Evolutionary conservation across 1,140 invertebrate species (phyloP), one percentile per base, ranked within the genome.

Genomic region (Vanessa atalanta): DNA sequence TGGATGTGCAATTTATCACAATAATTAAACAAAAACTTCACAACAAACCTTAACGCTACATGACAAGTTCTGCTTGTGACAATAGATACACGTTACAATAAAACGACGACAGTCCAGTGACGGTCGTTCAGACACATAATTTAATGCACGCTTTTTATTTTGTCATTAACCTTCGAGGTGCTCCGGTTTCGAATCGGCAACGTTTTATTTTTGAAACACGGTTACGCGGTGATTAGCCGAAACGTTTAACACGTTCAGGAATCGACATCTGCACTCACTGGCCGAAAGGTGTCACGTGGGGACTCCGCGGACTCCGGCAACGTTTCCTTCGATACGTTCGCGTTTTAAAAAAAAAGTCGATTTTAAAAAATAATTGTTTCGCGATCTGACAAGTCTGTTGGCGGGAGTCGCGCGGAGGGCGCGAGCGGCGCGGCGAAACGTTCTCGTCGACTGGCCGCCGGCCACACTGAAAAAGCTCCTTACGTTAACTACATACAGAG

Each of bases 161-260:
- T 91, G 88, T 91, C 89, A 91, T 91, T 90, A 90, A 90, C 89
- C 89, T 91, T 91, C 88, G 85, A 82, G 87, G 85, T 90, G 89
- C 89, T 91, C 89, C 87, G 89, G 87, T 89, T 91, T 87, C 86
- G 86, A 88, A 88, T 89, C 85, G 83, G 83, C 88, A 88, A 88
- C 87, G 88, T 87, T 91, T 91, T 91, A 91, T 91, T 91, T 91
- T 91, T 89, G 89, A 90, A 90, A 87, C 88, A 87, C 88, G 88
- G 88, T 88, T 88, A 90, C 88, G 85, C 82, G 82, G 82, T 83
- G 83, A 84, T 85, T 85, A 83, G 83, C 84, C 72, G 63, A 70
- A 83, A 79, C 81, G 83, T 83, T 80, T 77, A 81, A 85, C 83
- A 81, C 83, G 80, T 79, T 81, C 76, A 60, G 76, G 73, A 78